Percentiles rank a stretch among this genome's conserved stretches.
Conservation (phyloP, 2,797 vertebrate genomes). For the Brachyalestes nurse region DNA sequence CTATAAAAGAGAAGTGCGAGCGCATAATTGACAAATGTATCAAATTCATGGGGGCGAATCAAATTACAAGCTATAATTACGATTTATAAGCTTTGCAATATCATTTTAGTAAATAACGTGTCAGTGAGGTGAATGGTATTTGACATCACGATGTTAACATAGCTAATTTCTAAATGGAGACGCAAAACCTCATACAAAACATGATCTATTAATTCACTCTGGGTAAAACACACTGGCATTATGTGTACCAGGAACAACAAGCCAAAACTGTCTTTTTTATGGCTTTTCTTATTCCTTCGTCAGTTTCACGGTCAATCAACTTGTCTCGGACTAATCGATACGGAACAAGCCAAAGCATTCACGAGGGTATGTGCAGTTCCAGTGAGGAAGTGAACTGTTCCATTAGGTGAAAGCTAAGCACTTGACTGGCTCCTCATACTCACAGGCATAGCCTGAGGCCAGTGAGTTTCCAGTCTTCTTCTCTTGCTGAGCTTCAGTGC, state of each 20-base stretch:
- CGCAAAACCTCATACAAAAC: slow-evolving; percentile 5
- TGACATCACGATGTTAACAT: neutral
- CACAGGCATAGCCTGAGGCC: slow-evolving; percentile 45
- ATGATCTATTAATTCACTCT: neutral
- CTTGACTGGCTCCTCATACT: slow-evolving; percentile 40
- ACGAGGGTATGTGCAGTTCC: slow-evolving; percentile 1
- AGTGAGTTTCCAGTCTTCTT: slow-evolving; percentile 33
- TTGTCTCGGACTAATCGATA: slow-evolving; percentile 37
- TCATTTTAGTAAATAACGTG: slow-evolving; percentile 25
- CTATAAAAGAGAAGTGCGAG: slow-evolving; percentile 20
- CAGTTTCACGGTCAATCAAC: slow-evolving; percentile 22
- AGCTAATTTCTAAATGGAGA: slow-evolving; percentile 8
- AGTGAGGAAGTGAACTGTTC: slow-evolving; percentile 30
- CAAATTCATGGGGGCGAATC: neutral
- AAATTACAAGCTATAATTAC: slow-evolving; percentile 14
- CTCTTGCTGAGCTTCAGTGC: slow-evolving; percentile 18
- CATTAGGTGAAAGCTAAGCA: slow-evolving; percentile 28
- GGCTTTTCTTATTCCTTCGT: neutral
- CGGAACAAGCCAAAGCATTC: neutral
- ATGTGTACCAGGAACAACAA: neutral
- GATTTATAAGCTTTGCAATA: neutral
- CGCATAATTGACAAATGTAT: neutral
- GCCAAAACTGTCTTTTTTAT: neutral
- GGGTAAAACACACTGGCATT: neutral
- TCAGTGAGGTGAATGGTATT: slow-evolving; percentile 17